Evolutionary conservation across 2,113 vertebrate species (phyloP), one percentile per base, ranked within the genome.

Genomic region (Seriola rivoliana): DNA sequence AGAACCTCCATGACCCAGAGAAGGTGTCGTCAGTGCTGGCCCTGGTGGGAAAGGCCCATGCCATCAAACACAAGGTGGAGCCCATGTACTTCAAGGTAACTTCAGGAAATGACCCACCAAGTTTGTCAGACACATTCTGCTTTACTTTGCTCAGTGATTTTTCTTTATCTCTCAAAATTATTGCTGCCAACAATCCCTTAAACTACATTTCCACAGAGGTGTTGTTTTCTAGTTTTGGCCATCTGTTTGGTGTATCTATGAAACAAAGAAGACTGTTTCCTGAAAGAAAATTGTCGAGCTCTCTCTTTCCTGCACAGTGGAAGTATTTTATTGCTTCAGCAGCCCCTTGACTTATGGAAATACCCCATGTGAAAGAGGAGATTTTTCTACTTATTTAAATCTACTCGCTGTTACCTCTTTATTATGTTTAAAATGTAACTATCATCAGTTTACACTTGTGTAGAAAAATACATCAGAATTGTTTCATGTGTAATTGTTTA

Each of bases 51-150:
- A 99, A 97, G 82, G 97, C 97, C 70, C 98, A 99, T 0, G 97
- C 98, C 10, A 90, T 99, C 90, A 99, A 98, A 92, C 97, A 99
- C 93, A 98, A 99, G 94, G 97, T 99, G 95, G 98, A 99, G 65
- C 98, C 98, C 0, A 89, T 99, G 82, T 99, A 99, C 93, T 99
- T 99, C 80, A 99, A 99, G 97, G 97, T 98, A 90, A 88, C 16
- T 17, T n/a, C 9, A 3, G 10, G 12, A 48, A 66, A 48, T 16
- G 9, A 44, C 7, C 38, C 17, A 3, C 0, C 21, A 14, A 50
- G 17, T 8, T 16, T 32, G 12, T 66, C 54, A n/a, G 16, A 11
- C 23, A 75, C 5, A 44, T 21, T 62, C 34, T 63, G 25, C 9
- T 67, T 57, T 23, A 23, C 23, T 54, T 42, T 57, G 14, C 11